Conservation (phyloP, 2,797 vertebrate species). For the Xiphophorus birchmanni region DNA sequence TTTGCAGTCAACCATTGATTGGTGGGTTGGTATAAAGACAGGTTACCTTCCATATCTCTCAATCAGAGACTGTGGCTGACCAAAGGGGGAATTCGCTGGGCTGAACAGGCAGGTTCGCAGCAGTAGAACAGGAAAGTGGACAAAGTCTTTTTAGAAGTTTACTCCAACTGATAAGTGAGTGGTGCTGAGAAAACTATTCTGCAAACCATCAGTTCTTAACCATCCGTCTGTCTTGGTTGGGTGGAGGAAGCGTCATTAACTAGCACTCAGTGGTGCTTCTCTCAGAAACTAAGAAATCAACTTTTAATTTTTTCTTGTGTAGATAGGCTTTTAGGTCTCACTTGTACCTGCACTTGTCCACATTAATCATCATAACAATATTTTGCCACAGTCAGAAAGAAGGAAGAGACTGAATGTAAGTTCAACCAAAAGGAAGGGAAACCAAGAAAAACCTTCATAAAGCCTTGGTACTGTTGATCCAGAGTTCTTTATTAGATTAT, state of each 20-base stretch:
- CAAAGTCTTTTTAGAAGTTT: background rate
- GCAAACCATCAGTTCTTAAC: background rate
- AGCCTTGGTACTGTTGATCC: background rate
- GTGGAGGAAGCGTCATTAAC: background rate
- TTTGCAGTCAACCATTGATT: no score
- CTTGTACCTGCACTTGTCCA: background rate
- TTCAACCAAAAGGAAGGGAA: background rate
- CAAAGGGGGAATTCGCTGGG: background rate
- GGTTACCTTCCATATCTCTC: no score
- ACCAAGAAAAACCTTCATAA: background rate
- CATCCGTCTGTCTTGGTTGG: background rate
- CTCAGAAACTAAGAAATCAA: background rate
- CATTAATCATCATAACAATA: background rate
- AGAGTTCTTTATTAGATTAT: background rate
- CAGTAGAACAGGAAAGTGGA: background rate
- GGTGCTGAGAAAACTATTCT: background rate
- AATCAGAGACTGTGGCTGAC: background rate
- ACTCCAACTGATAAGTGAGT: background rate
- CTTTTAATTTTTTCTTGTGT: no score
- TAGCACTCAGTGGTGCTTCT: background rate
- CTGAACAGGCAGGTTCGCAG: background rate
- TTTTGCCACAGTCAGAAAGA: background rate
- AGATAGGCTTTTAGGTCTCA: background rate
- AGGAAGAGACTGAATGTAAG: background rate
- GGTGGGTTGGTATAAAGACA: no score